phyloP scores from a whole-genome alignment of 2,888 invertebrate species.

The Orthosia incerta region DNA sequence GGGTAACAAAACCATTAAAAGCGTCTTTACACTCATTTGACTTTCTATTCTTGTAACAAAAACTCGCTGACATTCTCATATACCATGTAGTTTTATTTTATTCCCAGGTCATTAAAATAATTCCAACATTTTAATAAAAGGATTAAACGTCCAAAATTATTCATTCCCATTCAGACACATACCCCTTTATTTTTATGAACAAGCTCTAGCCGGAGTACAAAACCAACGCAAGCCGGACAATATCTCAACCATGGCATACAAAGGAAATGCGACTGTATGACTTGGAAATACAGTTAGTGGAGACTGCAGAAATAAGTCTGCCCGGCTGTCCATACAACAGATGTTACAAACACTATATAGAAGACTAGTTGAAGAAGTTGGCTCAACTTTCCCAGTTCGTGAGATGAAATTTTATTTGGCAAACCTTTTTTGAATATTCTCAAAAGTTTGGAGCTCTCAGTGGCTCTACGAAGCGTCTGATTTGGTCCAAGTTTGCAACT shows the following conservation, averaged over 20 bases:
- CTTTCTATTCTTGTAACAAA: slow-evolving; percentile 38
- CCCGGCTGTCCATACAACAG: slow-evolving; percentile 84
- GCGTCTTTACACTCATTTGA: slow-evolving; percentile 26
- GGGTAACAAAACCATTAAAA: slow-evolving; percentile 32
- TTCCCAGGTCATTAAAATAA: slow-evolving; percentile 69
- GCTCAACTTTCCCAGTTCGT: slow-evolving; percentile 81
- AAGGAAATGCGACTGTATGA: slow-evolving; percentile 60
- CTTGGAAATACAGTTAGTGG: slow-evolving; percentile 50
- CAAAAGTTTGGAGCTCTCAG: slow-evolving; percentile 64
- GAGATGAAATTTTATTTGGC: slow-evolving; percentile 88
- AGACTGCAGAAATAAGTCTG: slow-evolving; percentile 67
- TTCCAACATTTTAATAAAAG: slow-evolving; percentile 65
- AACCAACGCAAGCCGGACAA: slow-evolving; percentile 78
- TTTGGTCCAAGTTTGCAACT: slow-evolving; percentile 64
- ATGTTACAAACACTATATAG: slow-evolving; percentile 85
- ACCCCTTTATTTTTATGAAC: slow-evolving; percentile 84
- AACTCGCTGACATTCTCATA: slow-evolving; percentile 18
- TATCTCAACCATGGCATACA: slow-evolving; percentile 15
- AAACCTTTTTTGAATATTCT: slow-evolving; percentile 83
- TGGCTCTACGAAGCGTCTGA: slow-evolving; percentile 62
- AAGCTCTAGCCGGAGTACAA: slow-evolving; percentile 81
- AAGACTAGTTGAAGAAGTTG: slow-evolving; percentile 78
- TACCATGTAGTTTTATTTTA: slow-evolving; percentile 49
- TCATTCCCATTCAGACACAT: slow-evolving; percentile 71
- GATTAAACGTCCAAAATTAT: slow-evolving; percentile 67